These are phyloP conservation scores for Clavelina lepadiformis DNA, from an alignment of 23 tunicate species.

Conservation along the genomic window DNA sequence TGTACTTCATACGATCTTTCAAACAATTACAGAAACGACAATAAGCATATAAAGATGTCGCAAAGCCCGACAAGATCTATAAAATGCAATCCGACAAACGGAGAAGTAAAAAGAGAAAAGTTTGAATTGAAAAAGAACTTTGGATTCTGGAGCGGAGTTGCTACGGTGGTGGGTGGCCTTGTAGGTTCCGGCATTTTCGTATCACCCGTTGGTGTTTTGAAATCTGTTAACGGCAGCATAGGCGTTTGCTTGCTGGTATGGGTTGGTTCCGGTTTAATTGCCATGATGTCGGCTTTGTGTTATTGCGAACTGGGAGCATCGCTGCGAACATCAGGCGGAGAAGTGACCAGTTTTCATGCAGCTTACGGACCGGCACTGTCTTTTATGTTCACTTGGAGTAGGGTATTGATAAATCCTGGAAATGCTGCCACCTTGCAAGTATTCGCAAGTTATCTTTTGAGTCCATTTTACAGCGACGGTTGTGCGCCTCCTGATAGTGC, in stretches of 20 bases:
- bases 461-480: slow-evolving; percentile 33
- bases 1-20: too few species aligned
- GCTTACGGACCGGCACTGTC: slow-evolving; percentile 47
- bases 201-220: slow-evolving; percentile 51
- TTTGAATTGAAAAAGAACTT: slow-evolving; percentile 52
- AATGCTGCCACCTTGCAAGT: slow-evolving; percentile 20
- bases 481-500: slow-evolving; percentile 35
- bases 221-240: slow-evolving; percentile 40
- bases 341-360: slow-evolving; percentile 29
- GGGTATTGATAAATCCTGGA: neutral
- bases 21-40: too few species aligned
- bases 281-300: slow-evolving; percentile 40
- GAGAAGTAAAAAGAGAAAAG: slow-evolving; percentile 9
- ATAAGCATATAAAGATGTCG: too few species aligned
- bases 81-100: too few species aligned
- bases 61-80: too few species aligned
- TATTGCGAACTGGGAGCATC: slow-evolving; percentile 55
- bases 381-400: slow-evolving; percentile 11
- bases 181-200: slow-evolving; percentile 57
- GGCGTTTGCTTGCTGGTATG: slow-evolving; percentile 56
- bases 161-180: slow-evolving; percentile 18
- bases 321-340: slow-evolving; percentile 35
- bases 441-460: slow-evolving; percentile 39
- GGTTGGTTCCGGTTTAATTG: slow-evolving; percentile 39
- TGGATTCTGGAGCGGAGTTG: slow-evolving; percentile 55